phyloP scores from a whole-genome alignment of 2,113 vertebrate genomes.

The Tretioscincus oriximinensis region DNA sequence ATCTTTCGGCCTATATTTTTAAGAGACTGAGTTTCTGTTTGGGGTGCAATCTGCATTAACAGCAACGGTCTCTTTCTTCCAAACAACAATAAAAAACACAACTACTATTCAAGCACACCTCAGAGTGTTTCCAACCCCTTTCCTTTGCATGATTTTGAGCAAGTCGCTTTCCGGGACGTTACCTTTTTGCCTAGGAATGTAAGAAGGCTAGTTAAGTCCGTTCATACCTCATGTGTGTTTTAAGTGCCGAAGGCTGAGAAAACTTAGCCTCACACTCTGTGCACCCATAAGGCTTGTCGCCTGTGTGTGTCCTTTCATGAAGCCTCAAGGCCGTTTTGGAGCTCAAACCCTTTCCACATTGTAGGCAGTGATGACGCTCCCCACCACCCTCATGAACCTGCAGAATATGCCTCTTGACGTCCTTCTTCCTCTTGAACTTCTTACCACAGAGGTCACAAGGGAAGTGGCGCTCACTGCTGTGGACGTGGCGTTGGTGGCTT shows the following conservation, averaged over 20 bases:
- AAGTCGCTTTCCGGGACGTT: constrained; percentile 24
- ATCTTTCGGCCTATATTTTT: neutral
- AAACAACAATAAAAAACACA: neutral
- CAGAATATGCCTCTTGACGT: constrained; percentile 88
- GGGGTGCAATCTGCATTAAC: neutral
- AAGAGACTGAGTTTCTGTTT: neutral
- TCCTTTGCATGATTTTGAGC: constrained; percentile 25
- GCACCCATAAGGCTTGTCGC: constrained; percentile 88
- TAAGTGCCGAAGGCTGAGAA: constrained; percentile 94
- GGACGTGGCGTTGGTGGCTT: constrained; percentile 93
- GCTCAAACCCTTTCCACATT: constrained; percentile 93
- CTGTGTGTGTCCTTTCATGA: constrained; percentile 92
- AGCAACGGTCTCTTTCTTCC: neutral
- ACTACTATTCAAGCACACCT: neutral
- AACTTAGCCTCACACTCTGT: constrained; percentile 86
- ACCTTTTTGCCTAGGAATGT: constrained; percentile 49
- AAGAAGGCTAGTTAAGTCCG: constrained; percentile 45
- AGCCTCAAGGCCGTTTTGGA: constrained; percentile 88
- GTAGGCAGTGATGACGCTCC: constrained; percentile 80
- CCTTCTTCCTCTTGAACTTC: constrained; percentile 96
- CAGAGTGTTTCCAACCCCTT: constrained; percentile 9
- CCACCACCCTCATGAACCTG: constrained; percentile 93
- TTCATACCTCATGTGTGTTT: constrained; percentile 91
- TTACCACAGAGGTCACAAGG: constrained; percentile 87
- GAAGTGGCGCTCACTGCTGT: constrained; percentile 90